Evolutionary conservation across 1,140 invertebrate genomes (phyloP), one percentile per base, ranked within the genome.

Genomic region (Diachasmimorpha longicaudata): DNA sequence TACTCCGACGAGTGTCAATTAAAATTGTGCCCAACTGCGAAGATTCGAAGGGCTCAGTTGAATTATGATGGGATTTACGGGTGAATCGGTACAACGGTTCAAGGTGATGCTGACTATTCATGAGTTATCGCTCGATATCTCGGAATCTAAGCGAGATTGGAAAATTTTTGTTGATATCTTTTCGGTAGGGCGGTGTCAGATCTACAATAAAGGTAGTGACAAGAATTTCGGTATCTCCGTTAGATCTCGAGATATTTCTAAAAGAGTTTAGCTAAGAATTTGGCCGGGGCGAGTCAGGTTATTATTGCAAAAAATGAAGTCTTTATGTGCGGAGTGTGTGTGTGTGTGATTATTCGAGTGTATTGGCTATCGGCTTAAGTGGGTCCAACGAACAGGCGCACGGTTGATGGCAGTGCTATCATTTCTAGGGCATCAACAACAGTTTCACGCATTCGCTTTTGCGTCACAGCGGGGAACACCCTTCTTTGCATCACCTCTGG

Each of bases 361-460:
- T 13, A 9, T 63, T 63, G 3, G 19, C 39, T 42, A 19, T 21
- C 69, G 25, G 42, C 31, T 71, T 39, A 74, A 78, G 78, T 79
- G 78, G 78, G 85, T 86, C 85, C 83, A 81, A 72, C 77, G 88
- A 86, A 85, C 88, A 89, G 87, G 87, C 86, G 86, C 87, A 89
- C 86, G 87, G 87, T 89, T 89, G 87, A 89, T 89, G 86, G 89
- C 92, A 95, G 94, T 95, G 93, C 91, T 95, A 88, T 94, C 93
- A 90, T 92, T 95, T 93, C 89, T 94, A 96, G 95, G 95, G 90
- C 95, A 96, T 89, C 95, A 96, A 89, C 95, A 96, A 89, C 95
- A 96, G 90, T 96, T 96, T 88, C 95, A 96, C 88, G 90, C 91
- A 37, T 96, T 96, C 87, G 95, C 95, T 75, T 95, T 96, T 84